A percentile compares a stretch with the other conserved stretches of the same genome.
Evolutionary conservation across 2,113 vertebrate species (phyloP).

Genomic region (Pygoscelis adeliae): DNA sequence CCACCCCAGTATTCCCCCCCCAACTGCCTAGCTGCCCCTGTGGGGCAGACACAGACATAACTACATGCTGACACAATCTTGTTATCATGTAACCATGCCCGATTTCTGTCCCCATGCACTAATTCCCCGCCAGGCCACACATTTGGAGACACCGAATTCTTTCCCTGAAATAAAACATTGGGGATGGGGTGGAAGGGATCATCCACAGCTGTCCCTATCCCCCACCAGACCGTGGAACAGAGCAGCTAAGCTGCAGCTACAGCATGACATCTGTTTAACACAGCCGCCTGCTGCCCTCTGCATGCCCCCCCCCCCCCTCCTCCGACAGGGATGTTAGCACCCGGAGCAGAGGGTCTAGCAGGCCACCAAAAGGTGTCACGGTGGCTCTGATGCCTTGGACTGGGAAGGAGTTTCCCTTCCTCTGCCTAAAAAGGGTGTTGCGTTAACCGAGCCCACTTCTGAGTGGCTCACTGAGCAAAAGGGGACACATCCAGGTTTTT

Average conservation of each 20-base stretch:
- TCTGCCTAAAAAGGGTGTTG: not conserved
- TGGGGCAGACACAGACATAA: not conserved
- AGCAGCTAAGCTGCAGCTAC: not conserved
- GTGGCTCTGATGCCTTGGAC: not conserved
- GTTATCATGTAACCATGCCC: conserved; percentile 1
- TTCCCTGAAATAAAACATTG: conserved; percentile 45
- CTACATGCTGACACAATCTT: conserved; percentile 53
- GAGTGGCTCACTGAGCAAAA: too few species aligned
- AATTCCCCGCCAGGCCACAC: conserved; percentile 22
- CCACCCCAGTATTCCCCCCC: not conserved
- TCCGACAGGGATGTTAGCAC: rapidly evolving
- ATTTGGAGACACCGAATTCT: conserved; percentile 43
- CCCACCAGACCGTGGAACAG: rapidly evolving
- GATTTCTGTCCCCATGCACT: not conserved
- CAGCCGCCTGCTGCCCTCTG: not conserved
- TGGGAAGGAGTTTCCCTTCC: not conserved
- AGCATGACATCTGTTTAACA: not conserved
- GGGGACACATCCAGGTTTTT: not conserved
- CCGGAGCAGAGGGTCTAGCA: not conserved
- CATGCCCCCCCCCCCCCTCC: not conserved
- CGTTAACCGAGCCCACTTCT: not conserved
- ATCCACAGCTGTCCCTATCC: conserved; percentile 60
- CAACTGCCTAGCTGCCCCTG: rapidly evolving
- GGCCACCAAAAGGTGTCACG: not conserved
- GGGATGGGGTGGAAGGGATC: not conserved